Conservation (phyloP, 92 coral and sea anemone species). For the Porites rus region DNA sequence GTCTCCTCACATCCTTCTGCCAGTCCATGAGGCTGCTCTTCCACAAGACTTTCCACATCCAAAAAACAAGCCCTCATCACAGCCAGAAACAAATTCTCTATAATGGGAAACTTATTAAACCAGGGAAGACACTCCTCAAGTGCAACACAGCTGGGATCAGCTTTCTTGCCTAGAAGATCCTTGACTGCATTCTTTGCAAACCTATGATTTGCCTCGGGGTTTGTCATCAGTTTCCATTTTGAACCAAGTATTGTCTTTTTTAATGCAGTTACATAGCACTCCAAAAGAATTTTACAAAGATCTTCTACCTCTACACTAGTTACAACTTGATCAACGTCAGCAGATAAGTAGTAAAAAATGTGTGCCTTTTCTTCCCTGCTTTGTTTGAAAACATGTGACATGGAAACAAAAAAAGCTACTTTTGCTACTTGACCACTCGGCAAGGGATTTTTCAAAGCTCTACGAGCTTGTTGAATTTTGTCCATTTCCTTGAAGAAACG, state of each 20-base stretch:
- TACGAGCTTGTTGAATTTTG: slow-evolving; percentile 58
- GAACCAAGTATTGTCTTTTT: slow-evolving; percentile 74
- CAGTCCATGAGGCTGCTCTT: slow-evolving; percentile 85
- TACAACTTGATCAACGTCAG: slow-evolving; percentile 72
- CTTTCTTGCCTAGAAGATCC: slow-evolving; percentile 69
- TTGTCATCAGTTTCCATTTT: slow-evolving; percentile 73
- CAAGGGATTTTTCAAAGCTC: slow-evolving; percentile 47
- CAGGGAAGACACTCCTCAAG: slow-evolving; percentile 71
- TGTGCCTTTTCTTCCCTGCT: slow-evolving; percentile 76
- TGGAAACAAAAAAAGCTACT: slow-evolving; percentile 75
- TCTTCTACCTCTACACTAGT: slow-evolving; percentile 67
- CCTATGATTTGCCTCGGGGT: slow-evolving; percentile 61
- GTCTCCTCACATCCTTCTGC: slow-evolving; percentile 94
- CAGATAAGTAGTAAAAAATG: slow-evolving; percentile 70
- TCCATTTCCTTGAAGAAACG: slow-evolving; percentile 87
- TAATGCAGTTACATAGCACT: slow-evolving; percentile 79
- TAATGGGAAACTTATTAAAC: slow-evolving; percentile 80
- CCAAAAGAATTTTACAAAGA: slow-evolving; percentile 62
- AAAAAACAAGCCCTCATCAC: slow-evolving; percentile 83
- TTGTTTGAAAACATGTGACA: slow-evolving; percentile 72
- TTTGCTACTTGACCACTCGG: slow-evolving; percentile 65
- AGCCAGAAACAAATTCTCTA: slow-evolving; percentile 85
- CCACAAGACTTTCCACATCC: slow-evolving; percentile 81
- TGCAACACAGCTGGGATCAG: slow-evolving; percentile 64
- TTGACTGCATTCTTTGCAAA: slow-evolving; percentile 78